These are phyloP conservation scores for Hoplostethus mediterraneus DNA, from an alignment of 2,797 vertebrate genomes.

Conservation along the genomic window DNA sequence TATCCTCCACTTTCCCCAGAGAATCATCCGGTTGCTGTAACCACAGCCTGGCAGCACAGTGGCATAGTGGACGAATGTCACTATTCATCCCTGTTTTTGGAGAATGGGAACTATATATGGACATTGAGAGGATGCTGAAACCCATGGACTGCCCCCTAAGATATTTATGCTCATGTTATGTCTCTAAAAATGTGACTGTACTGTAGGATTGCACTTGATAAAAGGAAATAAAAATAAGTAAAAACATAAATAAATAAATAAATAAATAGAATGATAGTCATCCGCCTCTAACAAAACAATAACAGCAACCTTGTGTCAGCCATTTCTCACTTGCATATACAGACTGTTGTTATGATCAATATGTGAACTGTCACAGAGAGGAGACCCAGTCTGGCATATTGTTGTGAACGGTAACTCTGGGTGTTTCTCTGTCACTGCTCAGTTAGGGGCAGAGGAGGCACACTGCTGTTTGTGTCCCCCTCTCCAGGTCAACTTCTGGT, in stretches of 20 bases:
- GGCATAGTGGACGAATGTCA: too few relatives aligned
- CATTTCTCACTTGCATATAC: not conserved
- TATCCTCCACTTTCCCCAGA: not conserved
- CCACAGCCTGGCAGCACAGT: not conserved
- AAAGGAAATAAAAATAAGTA: too few relatives aligned
- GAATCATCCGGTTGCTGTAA: not conserved
- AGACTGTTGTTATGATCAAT: not conserved
- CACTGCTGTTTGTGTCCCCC: constrained; percentile 59
- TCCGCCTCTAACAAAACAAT: constrained; percentile 2
- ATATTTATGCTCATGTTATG: too few relatives aligned
- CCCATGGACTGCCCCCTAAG: too few relatives aligned
- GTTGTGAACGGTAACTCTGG: constrained; percentile 44
- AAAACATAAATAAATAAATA: too few relatives aligned
- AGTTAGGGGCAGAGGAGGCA: constrained; percentile 22
- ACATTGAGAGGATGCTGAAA: not conserved
- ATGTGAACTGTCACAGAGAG: constrained; percentile 23
- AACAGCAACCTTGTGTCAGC: constrained; percentile 8
- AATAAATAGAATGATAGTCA: not conserved
- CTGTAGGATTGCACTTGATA: too few relatives aligned
- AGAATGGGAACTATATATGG: too few relatives aligned
- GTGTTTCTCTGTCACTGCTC: constrained; percentile 45
- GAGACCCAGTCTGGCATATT: constrained; percentile 31
- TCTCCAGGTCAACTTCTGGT: constrained; percentile 68
- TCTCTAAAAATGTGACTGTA: too few relatives aligned
- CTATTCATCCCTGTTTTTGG: too few relatives aligned